Base-by-base conservation (phyloP, 1,140 invertebrate species). In the Hylaeus volcanicus region DNA sequence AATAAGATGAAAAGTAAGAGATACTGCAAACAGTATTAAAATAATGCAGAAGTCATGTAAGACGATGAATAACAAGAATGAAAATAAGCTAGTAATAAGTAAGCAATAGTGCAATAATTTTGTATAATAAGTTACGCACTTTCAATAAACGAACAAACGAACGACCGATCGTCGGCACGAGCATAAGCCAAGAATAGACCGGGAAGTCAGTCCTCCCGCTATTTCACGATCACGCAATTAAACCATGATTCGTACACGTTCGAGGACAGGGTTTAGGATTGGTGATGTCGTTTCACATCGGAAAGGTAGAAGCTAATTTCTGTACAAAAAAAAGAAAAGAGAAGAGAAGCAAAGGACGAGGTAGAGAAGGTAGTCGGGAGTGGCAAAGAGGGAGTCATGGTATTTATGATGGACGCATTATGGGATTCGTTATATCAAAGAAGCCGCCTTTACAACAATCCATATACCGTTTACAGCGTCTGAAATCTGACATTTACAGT, bases 391-490 rank as follows among this genome's bases (percentile, higher is more conserved):
- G 70, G 70, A 86, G 73, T 85, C 65, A 77, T 85, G 91, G 91
- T 91, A 92, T 92, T 92, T 92, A 92, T 87, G 89, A 90, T 83
- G 77, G 70, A 87, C 87, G 87, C 82, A 87, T 90, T 90, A 91
- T 88, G 88, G 83, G 89, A 82, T 86, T 74, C 83, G 78, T 69
- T 84, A 79, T 92, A 91, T 92, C 91, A 92, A 92, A 92, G 92
- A 82, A 76, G 82, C 92, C 92, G 92, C 89, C 81, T 92, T 92
- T 92, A 92, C 87, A 91, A 85, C 91, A 89, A 86, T 84, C 87
- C 89, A 90, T 92, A 92, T 92, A 92, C 88, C 85, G 89, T 92
- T 92, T 92, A 92, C 88, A 87, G 85, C 88, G 82, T 81, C 84
- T 89, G 86, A 91, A 91, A 89, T 91, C 90, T 89, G 89, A 92